Base-by-base conservation (phyloP, 2,888 invertebrate species). In the Iphiclides podalirius region DNA sequence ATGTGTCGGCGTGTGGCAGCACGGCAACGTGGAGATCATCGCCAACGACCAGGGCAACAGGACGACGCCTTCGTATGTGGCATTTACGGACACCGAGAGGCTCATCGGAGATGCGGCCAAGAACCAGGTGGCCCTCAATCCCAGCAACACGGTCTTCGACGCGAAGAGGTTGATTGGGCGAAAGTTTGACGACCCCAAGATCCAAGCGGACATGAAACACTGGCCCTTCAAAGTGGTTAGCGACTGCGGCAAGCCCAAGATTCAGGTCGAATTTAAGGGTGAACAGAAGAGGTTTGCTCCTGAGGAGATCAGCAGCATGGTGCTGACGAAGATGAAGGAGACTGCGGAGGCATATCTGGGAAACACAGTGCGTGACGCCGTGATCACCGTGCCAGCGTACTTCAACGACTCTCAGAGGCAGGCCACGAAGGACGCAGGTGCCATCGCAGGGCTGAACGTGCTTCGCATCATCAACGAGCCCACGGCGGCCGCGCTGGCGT, bases 91-190 rank as follows among this genome's bases (percentile, higher is more conserved):
- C 61, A 93, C 92, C 2, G 96, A 96, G 77, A 90, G 96, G 40
- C 88, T 96, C 28, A 94, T 96, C 62, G 96, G 96, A 34, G 96
- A 96, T 84, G 94, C 95, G 12, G 96, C 96, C 26, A 96, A 95
- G 79, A 95, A 95, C 75, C 96, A 96, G 81, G 94, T 94, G 16
- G 93, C 92, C 26, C 90, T 93, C 87, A 94, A 95, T 76, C 94
- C 94, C 16, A 89, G 75, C 66, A 94, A 94, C 82, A 94, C 94
- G 0, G 92, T 93, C 17, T 93, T 93, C 70, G 92, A 95, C 69
- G 95, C 95, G 6, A 95, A 95, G 70, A 91, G 96, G 45, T 80
- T 96, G 51, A 95, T 96, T 69, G 96, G 96, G 31, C 91, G 95
- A 55, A 93, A 93, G 58, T 96, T 90, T 69, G 92, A 92, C 61